phyloP scores from a whole-genome alignment of 2,888 invertebrate species.

The Diogma glabrata region DNA sequence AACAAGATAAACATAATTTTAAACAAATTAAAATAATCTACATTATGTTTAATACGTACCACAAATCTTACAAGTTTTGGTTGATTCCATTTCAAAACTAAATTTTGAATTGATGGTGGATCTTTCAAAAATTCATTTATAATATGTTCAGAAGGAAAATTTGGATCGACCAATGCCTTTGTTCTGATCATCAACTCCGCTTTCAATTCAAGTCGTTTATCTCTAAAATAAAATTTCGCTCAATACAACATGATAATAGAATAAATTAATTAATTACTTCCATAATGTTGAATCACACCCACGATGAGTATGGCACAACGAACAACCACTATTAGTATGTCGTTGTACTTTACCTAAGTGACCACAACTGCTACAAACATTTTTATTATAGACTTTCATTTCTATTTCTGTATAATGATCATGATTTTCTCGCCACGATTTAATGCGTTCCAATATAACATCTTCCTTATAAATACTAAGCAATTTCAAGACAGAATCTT shows the following conservation, averaged over 20 bases:
- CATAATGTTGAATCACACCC: conserved; percentile 51
- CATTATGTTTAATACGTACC: too few relatives aligned
- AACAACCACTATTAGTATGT: conserved; percentile 55
- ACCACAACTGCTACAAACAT: conserved; percentile 58
- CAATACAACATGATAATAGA: neutral
- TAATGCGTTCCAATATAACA: conserved; percentile 50
- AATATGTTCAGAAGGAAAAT: conserved; percentile 61
- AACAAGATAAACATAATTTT: too few relatives aligned
- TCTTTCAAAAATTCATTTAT: conserved; percentile 59
- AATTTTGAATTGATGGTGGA: conserved; percentile 34
- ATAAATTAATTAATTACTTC: conserved; percentile 38
- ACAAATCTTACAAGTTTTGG: conserved; percentile 61
- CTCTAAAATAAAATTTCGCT: too few relatives aligned
- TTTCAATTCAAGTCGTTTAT: conserved; percentile 49
- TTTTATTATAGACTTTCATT: conserved; percentile 42
- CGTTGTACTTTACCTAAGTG: conserved; percentile 50
- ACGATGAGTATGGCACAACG: conserved; percentile 44
- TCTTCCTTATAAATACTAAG: conserved; percentile 50
- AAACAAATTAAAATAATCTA: too few relatives aligned
- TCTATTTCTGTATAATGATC: conserved; percentile 43
- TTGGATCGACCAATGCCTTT: conserved; percentile 48
- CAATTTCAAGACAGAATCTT: conserved; percentile 62
- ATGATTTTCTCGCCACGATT: conserved; percentile 50
- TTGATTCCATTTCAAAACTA: conserved; percentile 47
- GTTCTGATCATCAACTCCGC: conserved; percentile 56